Base-by-base conservation (phyloP, 2,797 vertebrate genomes). In the Stomatorhinus walkeri region DNA sequence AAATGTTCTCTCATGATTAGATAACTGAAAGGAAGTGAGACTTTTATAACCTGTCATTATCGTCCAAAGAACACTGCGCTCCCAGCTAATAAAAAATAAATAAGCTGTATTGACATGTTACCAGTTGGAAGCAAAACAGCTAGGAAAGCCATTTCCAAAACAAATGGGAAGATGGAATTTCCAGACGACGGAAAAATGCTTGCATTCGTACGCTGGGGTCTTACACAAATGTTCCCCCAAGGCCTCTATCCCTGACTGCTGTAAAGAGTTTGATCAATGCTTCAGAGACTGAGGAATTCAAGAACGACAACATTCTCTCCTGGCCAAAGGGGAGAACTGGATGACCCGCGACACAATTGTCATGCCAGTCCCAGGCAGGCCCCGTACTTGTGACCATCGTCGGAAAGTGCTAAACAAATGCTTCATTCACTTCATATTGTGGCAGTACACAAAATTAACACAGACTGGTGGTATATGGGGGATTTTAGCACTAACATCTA, bases 171-270 rank as follows among this genome's bases (percentile, higher is more conserved):
- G 87, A 52, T 90, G 24, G 6, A 88, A 88, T 89, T 89, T 89
- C 91, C 49, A 68, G 87, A 89, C 68, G 14, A 76, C 32, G 5
- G 68, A 76, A 76, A 76, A 76, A 76, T 36, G 32, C 89, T 89
- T 46, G 89, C 43, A 91, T 90, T 92, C 89, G 68, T 88, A 90
- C 72, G 91, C 88, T 88, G 59, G 89, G 89, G 90, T 72, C 40
- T 89, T 91, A 89, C 89, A 24, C 85, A 89, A 91, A 92, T 87
- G 85, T 87, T 90, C 88, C 68, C 87, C 83, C 90, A 89, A 91
- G 90, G 88, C 87, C 88, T 48, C 90, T 90, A 90, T 92, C 91
- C 92, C 56, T 91, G 89, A 89, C 89, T 87, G 87, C 92, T 89
- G 93, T 90, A 91, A 72, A 43, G 28, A 88, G 84, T 68, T 86